Evolutionary conservation across 2,888 invertebrate genomes (phyloP).

Genomic region (Drosophila suboccidentalis): DNA sequence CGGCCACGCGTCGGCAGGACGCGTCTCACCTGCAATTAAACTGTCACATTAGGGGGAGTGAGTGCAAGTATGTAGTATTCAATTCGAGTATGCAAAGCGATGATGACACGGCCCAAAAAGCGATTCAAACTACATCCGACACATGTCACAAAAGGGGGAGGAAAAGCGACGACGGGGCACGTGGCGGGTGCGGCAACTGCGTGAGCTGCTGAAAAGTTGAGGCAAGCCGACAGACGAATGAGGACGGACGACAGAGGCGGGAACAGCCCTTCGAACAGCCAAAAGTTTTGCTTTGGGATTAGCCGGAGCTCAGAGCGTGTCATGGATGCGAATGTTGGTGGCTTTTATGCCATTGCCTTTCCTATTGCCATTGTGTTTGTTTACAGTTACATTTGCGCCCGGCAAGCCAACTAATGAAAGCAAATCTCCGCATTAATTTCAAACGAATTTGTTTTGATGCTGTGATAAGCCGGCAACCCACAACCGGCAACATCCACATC

Average conservation of each 20-base stretch:
- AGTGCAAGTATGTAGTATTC: slow-evolving; percentile 1
- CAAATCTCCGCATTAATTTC: slow-evolving; percentile 84
- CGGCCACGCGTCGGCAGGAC: slow-evolving; percentile 62
- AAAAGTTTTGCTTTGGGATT: slow-evolving; percentile 78
- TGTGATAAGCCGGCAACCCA: slow-evolving; percentile 78
- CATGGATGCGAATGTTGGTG: slow-evolving; percentile 59
- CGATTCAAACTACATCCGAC: slow-evolving; percentile 66
- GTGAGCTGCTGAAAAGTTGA: slow-evolving; percentile 53
- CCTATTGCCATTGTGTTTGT: slow-evolving; percentile 60
- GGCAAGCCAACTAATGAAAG: slow-evolving; percentile 80
- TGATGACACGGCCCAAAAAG: slow-evolving; percentile 76
- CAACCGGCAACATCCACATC: slow-evolving; percentile 50
- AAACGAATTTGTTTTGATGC: slow-evolving; percentile 85
- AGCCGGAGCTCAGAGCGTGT: slow-evolving; percentile 65
- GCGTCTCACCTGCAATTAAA: slow-evolving; percentile 85
- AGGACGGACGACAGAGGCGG: neutral
- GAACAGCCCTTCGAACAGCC: slow-evolving; percentile 53
- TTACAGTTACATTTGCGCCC: slow-evolving; percentile 74
- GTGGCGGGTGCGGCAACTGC: slow-evolving; percentile 54
- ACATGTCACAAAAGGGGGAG: neutral
- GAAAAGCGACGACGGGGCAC: slow-evolving; percentile 34
- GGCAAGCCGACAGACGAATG: neutral
- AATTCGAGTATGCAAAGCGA: slow-evolving; percentile 59
- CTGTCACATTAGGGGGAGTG: slow-evolving; percentile 77
- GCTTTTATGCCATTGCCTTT: slow-evolving; percentile 31